Base-by-base conservation (phyloP, 2,888 invertebrate species). In the Spilosoma lubricipeda region DNA sequence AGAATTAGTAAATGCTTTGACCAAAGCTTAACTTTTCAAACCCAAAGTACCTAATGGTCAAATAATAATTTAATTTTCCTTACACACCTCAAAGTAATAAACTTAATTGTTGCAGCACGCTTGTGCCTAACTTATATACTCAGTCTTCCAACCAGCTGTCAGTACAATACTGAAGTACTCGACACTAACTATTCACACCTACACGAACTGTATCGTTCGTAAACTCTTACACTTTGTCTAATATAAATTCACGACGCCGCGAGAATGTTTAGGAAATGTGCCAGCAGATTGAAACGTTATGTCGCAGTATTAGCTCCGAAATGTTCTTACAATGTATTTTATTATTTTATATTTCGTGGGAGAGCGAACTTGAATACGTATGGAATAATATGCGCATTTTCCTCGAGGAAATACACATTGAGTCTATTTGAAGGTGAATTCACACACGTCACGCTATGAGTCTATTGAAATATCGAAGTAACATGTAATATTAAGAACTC, bases 181-280 rank as follows among this genome's bases (percentile, higher is more conserved):
- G n/a, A 48, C 59, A 52, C 23, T 15, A 45, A 30, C 39, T 63
- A 63, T 70, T 70, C 63, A 30, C 63, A 70, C 63, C 42, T 63
- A 42, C 42, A n/a, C 36, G 48, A 36, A 42, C 63, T 63, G 45
- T 63, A 65, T 68, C 64, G 52, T 73, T 66, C 39, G 66, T 70
- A 73, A 73, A 70, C 76, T 72, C 64, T 71, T 73, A 73, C 70
- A 63, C 77, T 73, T 71, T 70, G 70, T 77, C 80, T 84, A 80
- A 85, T 85, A 84, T 85, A 83, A 85, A 85, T 85, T 84, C 85
- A 77, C 81, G 67, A 65, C 70, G 76, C 52, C 45, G 52, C 66
- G 74, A 74, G 76, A 77, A 85, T 85, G 83, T 85, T 85, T 85
- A 85, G 80, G 77, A 77, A 85, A 85, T 85, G 79, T 84, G 80